Base-by-base conservation (phyloP, 2,888 invertebrate genomes). In the Argyra leucocephala region DNA sequence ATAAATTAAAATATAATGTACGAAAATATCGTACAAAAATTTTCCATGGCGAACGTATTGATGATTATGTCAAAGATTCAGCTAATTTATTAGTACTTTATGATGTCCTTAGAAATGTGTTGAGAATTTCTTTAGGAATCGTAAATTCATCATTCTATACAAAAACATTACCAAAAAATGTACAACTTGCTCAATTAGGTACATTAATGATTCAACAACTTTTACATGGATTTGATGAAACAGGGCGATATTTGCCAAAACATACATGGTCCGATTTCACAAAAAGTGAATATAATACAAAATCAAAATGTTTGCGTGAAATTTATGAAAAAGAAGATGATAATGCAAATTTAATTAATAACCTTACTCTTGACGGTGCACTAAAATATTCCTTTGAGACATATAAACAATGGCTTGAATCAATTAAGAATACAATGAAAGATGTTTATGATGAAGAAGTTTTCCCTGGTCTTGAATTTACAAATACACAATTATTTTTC, bases 91-190 rank as follows among this genome's bases (percentile, higher is more conserved):
- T 26, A 21, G 26, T n/a, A 24, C n/a, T 5, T 31, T 61, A 61
- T 61, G 3, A 9, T 24, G 24, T 61, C 31, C 3, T 31, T n/a
- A 31, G 31, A 3, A 61, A 61, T 61, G n/a, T n/a, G 9, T 24
- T 61, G 31, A 31, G 21, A 31, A n/a, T 61, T 9, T 21, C 61
- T 24, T 61, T 61, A 31, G 61, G 61, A 6, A 31, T 61, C 23
- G 26, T 61, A 31, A 61, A 61, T 18, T 21, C 31, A 61, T 31
- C 61, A 61, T 61, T 61, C 31, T 61, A 61, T 31, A 61, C 24
- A 26, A 61, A 61, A 31, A 21, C n/a, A 26, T 31, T 61, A 31
- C 61, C 61, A 31, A 61, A 31, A 31, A 61, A 61, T 31, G 31
- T 61, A 31, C 26, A 61, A 61, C 31, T 61, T 21, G 61, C 61